These are phyloP conservation scores for Pecten maximus DNA, from an alignment of 2,888 invertebrate genomes.

Conservation along the genomic window DNA sequence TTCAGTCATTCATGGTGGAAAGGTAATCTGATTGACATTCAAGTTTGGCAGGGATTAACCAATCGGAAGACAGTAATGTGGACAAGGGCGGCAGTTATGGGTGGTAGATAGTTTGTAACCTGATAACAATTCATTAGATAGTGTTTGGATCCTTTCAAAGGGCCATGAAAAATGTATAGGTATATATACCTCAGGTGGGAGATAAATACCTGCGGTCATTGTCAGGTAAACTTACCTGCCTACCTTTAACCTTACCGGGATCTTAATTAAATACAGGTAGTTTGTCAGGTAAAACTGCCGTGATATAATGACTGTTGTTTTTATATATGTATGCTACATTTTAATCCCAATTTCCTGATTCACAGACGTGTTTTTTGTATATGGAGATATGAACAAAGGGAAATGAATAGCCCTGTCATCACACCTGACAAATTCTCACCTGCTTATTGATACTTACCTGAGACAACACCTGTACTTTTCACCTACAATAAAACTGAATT, in stretches of 20 bases:
- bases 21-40: not conserved
- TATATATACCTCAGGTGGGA: not conserved
- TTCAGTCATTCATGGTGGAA: not conserved
- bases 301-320: not conserved
- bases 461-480: slow-evolving; percentile 9
- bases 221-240: not conserved
- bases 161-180: not conserved
- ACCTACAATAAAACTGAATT: not conserved
- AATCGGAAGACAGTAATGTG: not conserved
- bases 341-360: not conserved
- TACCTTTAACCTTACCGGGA: not conserved
- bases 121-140: slow-evolving; percentile 4
- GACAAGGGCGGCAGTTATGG: not conserved
- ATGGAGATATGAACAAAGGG: not conserved
- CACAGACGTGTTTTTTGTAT: not conserved
- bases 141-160: not conserved
- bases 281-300: not conserved
- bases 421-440: not conserved
- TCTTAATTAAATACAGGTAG: slow-evolving; percentile 7
- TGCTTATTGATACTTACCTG: not conserved
- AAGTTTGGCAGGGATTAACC: not conserved
- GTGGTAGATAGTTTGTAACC: not conserved
- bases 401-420: not conserved
- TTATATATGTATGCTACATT: not conserved
- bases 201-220: not conserved